Evolutionary conservation across 2,113 vertebrate genomes (phyloP), one percentile per base, ranked within the genome.

Genomic region (Aspiorhynchus laticeps): DNA sequence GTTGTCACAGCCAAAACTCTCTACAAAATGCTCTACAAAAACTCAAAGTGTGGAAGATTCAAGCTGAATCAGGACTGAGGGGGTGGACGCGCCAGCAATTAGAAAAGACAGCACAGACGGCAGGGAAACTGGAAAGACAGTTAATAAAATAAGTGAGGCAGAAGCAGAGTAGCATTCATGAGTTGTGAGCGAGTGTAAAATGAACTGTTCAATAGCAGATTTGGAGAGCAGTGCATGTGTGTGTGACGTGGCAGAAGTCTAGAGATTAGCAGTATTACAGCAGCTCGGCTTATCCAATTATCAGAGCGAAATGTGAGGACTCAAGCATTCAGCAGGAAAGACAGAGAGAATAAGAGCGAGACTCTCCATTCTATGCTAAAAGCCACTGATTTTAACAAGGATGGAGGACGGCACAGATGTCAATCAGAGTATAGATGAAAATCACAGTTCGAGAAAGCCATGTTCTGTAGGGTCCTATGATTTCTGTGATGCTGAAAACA

Each of bases 261-360:
- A 36, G 87, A 90, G 91, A 92, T 94, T 90, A 94, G 86, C 87
- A 86, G 91, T 56, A 90, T 91, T 89, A 91, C 84, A 88, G 89
- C 83, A 83, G 56, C 86, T 90, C 87, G 87, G 83, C 88, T 93
- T 93, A 94, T 93, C 91, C 91, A 91, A 93, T 95, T 92, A 94
- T 88, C n/a, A 78, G n/a, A 38, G 36, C 90, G 89, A 92, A 91
- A 91, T 87, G 88, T 87, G 84, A 93, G 87, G 89, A 90, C 86
- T 78, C 83, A 8, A 67, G 74, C 17, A 85, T 85, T 69, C 87
- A 91, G 88, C 86, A 82, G 82, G 86, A 51, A n/a, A 83, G 41
- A 24, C 9, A n/a, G 75, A 63, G 53, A 59, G 36, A 31, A 15
- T 19, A 63, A 71, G 48, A 76, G 8, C 1, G 36, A 1, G 11